Percentiles rank a stretch among this genome's conserved stretches.
These are phyloP conservation scores for Euborellia annulipes DNA, from an alignment of 1,140 invertebrate species.

Conservation along the genomic window DNA sequence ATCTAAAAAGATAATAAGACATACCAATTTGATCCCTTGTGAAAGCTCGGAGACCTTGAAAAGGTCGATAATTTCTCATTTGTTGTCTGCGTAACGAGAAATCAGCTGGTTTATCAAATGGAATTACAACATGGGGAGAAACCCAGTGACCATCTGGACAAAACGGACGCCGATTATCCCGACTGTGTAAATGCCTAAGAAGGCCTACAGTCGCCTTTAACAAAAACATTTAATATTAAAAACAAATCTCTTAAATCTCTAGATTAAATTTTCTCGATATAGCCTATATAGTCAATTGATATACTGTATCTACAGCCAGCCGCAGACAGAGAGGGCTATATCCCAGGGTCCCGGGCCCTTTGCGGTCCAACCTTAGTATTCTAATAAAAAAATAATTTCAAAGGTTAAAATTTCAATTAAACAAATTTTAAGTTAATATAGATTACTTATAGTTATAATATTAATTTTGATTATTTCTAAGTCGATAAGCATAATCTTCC, in stretches of 20 bases:
- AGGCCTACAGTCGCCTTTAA: constrained; percentile 48
- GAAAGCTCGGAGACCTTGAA: constrained; percentile 40
- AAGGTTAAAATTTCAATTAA: too few relatives aligned
- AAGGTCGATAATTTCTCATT: constrained; percentile 39
- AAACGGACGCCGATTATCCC: constrained; percentile 62
- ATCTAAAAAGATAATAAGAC: constrained; percentile 4
- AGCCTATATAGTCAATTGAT: too few relatives aligned
- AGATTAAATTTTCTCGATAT: too few relatives aligned
- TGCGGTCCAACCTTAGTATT: too few relatives aligned
- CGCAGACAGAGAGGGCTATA: too few relatives aligned
- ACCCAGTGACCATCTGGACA: constrained; percentile 68
- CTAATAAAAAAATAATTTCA: too few relatives aligned
- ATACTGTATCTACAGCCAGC: too few relatives aligned
- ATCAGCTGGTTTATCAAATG: constrained; percentile 43
- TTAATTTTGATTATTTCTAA: background rate
- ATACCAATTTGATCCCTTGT: constrained; percentile 39
- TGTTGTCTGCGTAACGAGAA: constrained; percentile 36
- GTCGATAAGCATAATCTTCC: background rate
- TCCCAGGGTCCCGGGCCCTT: too few relatives aligned
- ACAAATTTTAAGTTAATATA: too few relatives aligned
- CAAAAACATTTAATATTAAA: too few relatives aligned
- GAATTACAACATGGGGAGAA: constrained; percentile 45
- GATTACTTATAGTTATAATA: too few relatives aligned
- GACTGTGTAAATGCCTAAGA: constrained; percentile 60
- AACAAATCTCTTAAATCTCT: too few relatives aligned